Evolutionary conservation across 2,797 vertebrate species (phyloP).

Genomic region (Cichlasoma orientale): DNA sequence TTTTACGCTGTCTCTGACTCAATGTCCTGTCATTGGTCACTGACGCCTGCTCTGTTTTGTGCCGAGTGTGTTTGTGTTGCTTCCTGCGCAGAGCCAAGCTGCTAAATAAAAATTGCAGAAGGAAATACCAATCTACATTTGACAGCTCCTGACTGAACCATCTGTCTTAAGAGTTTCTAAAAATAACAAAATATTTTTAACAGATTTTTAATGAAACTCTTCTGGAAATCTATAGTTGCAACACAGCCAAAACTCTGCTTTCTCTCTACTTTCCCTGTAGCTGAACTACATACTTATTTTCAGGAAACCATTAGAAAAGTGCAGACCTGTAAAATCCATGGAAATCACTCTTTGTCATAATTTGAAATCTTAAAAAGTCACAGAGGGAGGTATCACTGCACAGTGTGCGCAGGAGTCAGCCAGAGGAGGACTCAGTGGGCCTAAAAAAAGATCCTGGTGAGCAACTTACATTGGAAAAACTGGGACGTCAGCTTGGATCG

Average conservation of each 20-base stretch:
- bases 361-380: conserved; percentile 1
- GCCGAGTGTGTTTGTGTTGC: neutral
- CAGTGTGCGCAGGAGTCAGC: neutral
- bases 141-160: neutral
- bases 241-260: neutral
- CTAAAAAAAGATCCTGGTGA: neutral
- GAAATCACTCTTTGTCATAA: neutral
- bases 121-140: neutral
- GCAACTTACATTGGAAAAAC: neutral
- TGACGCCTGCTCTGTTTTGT: neutral
- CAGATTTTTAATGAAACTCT: too few species aligned
- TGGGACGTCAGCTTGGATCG: neutral
- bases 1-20: neutral
- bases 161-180: neutral
- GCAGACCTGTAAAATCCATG: neutral
- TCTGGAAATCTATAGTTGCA: too few species aligned
- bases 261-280: neutral
- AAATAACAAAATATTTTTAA: too few species aligned
- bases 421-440: neutral
- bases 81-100: neutral
- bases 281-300: neutral
- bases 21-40: neutral
- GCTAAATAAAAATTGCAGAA: neutral
- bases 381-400: neutral
- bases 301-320: neutral